These are phyloP conservation scores for Pachypeltis micranthus DNA, from an alignment of 1,140 invertebrate genomes.

Conservation along the genomic window DNA sequence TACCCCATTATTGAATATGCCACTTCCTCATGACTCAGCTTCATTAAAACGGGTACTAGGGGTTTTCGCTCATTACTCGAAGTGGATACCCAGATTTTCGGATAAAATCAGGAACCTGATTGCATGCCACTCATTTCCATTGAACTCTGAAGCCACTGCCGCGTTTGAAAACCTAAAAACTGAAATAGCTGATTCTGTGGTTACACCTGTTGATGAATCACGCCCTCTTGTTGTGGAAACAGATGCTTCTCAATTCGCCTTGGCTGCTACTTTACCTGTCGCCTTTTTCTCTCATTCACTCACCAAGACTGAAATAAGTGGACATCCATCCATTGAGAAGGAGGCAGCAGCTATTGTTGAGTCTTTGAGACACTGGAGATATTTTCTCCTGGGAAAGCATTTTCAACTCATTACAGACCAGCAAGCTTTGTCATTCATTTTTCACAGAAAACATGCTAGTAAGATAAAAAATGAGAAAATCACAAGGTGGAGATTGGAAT, in stretches of 20 bases:
- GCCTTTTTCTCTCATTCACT: conserved; percentile 38
- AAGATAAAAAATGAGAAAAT: conserved; percentile 31
- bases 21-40: background rate
- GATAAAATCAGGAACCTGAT: background rate
- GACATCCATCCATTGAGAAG: conserved; percentile 43
- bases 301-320: conserved; percentile 34
- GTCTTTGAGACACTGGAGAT: conserved; percentile 35
- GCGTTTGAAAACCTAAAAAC: background rate
- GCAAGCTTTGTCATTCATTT: conserved; percentile 26
- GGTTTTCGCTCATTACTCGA: background rate
- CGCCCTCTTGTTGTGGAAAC: conserved; percentile 5
- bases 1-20: background rate
- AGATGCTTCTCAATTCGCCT: conserved; percentile 19
- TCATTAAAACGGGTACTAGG: background rate
- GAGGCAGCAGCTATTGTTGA: conserved; percentile 40
- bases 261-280: conserved; percentile 33
- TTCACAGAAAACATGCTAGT: conserved; percentile 19
- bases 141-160: background rate
- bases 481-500: conserved; percentile 26
- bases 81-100: background rate
- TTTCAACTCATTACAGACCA: conserved; percentile 28
- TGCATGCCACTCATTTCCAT: background rate
- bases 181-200: background rate
- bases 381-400: conserved; percentile 22
- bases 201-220: background rate